Evolutionary conservation across 2,797 vertebrate genomes (phyloP), one percentile per base, ranked within the genome.

Genomic region (Halcyon smyrnensis): DNA sequence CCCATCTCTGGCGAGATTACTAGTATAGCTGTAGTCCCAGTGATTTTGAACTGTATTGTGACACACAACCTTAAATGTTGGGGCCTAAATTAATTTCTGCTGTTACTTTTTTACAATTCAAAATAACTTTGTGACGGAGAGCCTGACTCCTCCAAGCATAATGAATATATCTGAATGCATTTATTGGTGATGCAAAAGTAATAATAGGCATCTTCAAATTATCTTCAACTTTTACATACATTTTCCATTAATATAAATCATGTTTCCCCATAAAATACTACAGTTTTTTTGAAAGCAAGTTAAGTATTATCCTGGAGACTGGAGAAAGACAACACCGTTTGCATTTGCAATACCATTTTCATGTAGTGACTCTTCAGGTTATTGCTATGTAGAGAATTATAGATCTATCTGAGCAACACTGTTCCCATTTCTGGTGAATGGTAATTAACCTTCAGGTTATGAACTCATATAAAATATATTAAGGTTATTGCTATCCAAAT

Each of bases 381-480:
- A 84, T 79, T 83, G 67, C 36, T 79, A 51, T 32, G 27, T 6
- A 70, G 24, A 89, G 57, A 91, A 63, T 75, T 85, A 73, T 16
- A 73, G 68, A 91, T 73, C 46, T 80, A 60, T 46, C 81, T 85
- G 74, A 89, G 77, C 43, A 93, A 36, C 45, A 68, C 23, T n/a
- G 56, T 74, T 93, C 28, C 28, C 5, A 3, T 69, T 92, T 76
- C 78, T 92, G 43, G 23, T 83, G 82, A 82, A 43, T 53, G 37
- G 39, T 53, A 93, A 93, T 95, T 91, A 87, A 91, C 81, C 84
- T 77, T 70, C 78, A 92, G 75, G 48, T 76, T 90, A 85, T 63
- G 56, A 84, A 90, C 39, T 92, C 51, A n/a, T 54, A 63, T 53
- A 48, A 82, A 65, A 91, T 92, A 48, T 60, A 45, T 90, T 84